Conservation (phyloP, 2,888 invertebrate species). For the Aspidapion aeneum region DNA sequence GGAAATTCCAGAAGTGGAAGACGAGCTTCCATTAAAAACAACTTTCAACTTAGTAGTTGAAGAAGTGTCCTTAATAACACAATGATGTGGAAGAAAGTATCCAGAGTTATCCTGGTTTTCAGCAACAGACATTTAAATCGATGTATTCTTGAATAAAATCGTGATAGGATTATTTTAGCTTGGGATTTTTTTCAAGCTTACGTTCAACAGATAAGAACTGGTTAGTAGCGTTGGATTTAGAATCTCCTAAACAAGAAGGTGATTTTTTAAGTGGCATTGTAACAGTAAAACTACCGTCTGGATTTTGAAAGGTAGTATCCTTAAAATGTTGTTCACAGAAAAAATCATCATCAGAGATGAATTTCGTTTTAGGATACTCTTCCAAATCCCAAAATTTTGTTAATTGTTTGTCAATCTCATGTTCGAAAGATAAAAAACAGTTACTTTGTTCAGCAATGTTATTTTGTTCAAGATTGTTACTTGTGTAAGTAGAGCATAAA, state of each 20-base stretch:
- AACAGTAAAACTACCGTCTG: conserved; percentile 19
- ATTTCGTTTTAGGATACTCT: conserved; percentile 10
- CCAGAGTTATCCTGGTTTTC: conserved; percentile 5
- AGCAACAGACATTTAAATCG: conserved; percentile 15
- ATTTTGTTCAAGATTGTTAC: not conserved
- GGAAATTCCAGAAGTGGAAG: conserved; percentile 6
- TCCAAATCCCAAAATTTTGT: conserved; percentile 20
- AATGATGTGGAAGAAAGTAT: conserved; percentile 16
- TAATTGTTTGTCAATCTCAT: conserved; percentile 7
- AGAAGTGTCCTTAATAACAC: conserved; percentile 9
- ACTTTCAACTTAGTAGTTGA: conserved; percentile 13
- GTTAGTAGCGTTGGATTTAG: conserved; percentile 19
- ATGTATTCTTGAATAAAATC: conserved; percentile 22
- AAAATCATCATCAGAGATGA: conserved; percentile 17
- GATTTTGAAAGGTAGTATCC: conserved; percentile 8
- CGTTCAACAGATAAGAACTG: conserved; percentile 23
- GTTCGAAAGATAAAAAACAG: not conserved
- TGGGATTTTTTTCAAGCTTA: conserved; percentile 21
- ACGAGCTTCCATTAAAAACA: conserved; percentile 12
- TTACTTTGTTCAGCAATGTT: not conserved
- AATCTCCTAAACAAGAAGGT: conserved; percentile 20
- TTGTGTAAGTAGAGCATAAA: not conserved
- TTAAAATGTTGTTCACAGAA: conserved; percentile 20
- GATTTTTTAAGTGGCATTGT: conserved; percentile 17
- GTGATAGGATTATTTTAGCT: conserved; percentile 16